These are phyloP conservation scores for Aplidium turbinatum DNA, from an alignment of 23 tunicate genomes.

Conservation along the genomic window DNA sequence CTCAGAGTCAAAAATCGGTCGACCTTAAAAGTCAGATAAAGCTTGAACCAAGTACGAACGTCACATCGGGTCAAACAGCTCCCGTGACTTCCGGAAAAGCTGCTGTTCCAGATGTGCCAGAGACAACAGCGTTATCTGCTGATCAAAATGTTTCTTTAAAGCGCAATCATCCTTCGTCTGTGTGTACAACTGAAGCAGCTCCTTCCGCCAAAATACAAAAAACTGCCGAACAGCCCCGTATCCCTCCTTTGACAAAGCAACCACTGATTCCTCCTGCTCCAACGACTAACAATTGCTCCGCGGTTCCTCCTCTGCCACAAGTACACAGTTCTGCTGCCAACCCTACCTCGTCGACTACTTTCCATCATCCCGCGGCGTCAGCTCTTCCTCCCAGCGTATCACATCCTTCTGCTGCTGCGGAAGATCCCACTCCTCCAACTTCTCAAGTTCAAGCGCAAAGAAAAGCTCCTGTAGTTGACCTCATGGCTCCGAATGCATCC, in stretches of 20 bases:
- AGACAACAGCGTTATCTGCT: too few relatives aligned
- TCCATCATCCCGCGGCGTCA: conserved; percentile 7
- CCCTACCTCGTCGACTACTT: conserved; percentile 10
- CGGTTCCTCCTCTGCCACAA: not conserved
- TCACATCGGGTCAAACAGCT: too few relatives aligned
- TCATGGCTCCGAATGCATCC: conserved; percentile 94
- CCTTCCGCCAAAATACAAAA: not conserved
- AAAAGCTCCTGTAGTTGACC: conserved; percentile 74
- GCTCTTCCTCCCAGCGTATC: not conserved
- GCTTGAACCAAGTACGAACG: too few relatives aligned
- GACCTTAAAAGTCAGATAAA: not conserved
- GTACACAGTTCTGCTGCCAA: not conserved
- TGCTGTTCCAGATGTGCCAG: too few relatives aligned
- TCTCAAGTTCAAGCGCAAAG: not conserved
- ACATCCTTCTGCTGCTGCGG: conserved; percentile 1
- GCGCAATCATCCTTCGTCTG: not conserved
- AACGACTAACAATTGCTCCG: not conserved
- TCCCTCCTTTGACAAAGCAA: not conserved
- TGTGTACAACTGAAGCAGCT: not conserved
- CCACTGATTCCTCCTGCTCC: not conserved
- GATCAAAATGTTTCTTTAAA: too few relatives aligned
- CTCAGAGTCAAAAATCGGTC: not conserved
- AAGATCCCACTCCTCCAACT: not conserved
- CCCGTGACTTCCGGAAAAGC: too few relatives aligned
- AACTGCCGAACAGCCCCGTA: not conserved